Evolutionary conservation across 2,888 invertebrate genomes (phyloP), one percentile per base, ranked within the genome.

Genomic region (Tetranychus truncatus): DNA sequence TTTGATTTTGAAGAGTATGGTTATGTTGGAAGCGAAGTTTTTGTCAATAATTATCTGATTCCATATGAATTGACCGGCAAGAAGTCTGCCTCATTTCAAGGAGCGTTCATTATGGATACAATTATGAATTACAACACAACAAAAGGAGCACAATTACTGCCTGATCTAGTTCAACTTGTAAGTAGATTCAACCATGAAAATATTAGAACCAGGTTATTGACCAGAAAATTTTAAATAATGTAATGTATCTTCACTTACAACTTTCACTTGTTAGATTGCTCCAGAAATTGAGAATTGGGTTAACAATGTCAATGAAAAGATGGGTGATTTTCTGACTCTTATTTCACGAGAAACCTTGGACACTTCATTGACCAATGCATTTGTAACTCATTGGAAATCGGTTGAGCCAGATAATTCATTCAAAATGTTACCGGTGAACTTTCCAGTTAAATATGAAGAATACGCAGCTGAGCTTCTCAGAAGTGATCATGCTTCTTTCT

Each of bases 1-100:
- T 82, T 82, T 77, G 82, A 82, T 75, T 78, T 82, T 76, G 82
- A 82, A 78, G 82, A 82, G 79, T 79, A 79, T 78, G 79, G 82
- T 66, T 79, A 80, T 71, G 78, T 80, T 76, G 81, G 81, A 9
- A 81, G 80, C 55, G 77, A 80, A 66, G 79, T 79, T 11, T 82
- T 82, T 77, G 81, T 82, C 11, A 80, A 81, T 74, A 80, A 81
- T 44, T 81, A 80, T 74, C 76, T 82, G 69, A 80, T 81, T 74
- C 79, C 80, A 1, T 76, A 78, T 20, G 78, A 79, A 67, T 66
- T 77, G 18, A 66, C 11, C 9, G 73, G 71, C n/a, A 74, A 74
- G 24, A 55, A 55, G 2, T 34, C 34, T 3, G 34, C 55, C 6
- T 55, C 55, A 7, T 55, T 55, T 15, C 55, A 55, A 55, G 55